Percentiles rank a stretch among this genome's conserved stretches.
Evolutionary conservation across 2,797 vertebrate species (phyloP).

Genomic region (Taeniopygia guttata): DNA sequence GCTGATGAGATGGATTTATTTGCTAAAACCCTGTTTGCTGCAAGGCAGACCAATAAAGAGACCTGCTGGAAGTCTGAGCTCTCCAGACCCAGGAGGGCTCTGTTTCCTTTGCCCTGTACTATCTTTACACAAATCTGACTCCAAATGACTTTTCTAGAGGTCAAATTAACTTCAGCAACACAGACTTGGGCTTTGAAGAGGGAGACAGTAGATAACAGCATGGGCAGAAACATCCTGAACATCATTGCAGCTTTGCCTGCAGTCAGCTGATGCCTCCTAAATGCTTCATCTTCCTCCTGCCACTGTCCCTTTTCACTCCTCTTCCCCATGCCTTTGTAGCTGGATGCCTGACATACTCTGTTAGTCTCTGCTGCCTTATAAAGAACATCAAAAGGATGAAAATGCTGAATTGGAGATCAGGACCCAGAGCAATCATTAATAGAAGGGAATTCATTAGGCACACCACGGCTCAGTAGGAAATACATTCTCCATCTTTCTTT

Average conservation of each 20-base stretch:
- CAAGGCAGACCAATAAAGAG: background rate
- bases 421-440: background rate
- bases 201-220: background rate
- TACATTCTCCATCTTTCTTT: background rate
- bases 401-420: slow-evolving; percentile 11
- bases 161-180: background rate
- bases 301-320: background rate
- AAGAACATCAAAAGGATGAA: slow-evolving; percentile 44
- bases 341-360: background rate
- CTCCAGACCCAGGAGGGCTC: background rate
- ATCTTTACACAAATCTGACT: background rate
- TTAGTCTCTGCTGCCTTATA: background rate
- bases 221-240: background rate
- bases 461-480: background rate
- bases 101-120: background rate
- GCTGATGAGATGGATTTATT: background rate
- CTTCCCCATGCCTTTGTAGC: background rate
- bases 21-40: background rate
- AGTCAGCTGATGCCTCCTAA: background rate
- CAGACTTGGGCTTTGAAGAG: background rate
- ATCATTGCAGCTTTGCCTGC: background rate
- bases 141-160: background rate
- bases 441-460: slow-evolving; percentile 22
- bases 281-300: background rate
- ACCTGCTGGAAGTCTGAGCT: background rate